Evolutionary conservation across 2,888 invertebrate species (phyloP).

Genomic region (Rugalucina vietnamica): DNA sequence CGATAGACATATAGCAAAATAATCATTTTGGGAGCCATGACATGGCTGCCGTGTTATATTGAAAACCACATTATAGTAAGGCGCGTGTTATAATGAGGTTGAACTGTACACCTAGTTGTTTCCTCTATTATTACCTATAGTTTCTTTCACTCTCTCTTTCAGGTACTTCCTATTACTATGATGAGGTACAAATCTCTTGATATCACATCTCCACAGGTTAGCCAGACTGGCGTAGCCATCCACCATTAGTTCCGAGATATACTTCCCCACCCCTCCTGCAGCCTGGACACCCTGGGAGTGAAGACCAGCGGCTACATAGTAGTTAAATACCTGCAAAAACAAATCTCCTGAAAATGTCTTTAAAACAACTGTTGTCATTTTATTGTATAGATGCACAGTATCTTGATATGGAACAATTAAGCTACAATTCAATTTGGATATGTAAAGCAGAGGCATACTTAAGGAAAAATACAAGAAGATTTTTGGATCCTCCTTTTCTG

Average conservation of each 20-base stretch:
- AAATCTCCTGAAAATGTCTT: too few species aligned
- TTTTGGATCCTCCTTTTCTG: too few species aligned
- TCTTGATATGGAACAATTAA: too few species aligned
- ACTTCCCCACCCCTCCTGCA: conserved; percentile 96
- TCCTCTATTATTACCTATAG: conserved; percentile 88
- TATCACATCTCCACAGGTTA: conserved; percentile 95
- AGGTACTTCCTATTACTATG: conserved; percentile 98
- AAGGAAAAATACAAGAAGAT: too few species aligned
- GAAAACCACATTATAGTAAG: too few species aligned
- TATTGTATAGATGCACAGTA: too few species aligned
- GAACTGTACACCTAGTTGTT: neutral
- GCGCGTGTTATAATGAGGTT: too few species aligned
- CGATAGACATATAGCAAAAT: too few species aligned
- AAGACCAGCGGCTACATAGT: conserved; percentile 97
- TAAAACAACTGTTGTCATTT: too few species aligned
- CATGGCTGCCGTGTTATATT: neutral
- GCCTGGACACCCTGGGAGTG: conserved; percentile 98
- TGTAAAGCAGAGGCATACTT: too few species aligned
- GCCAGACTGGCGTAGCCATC: conserved; percentile 90
- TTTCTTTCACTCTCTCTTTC: conserved; percentile 95
- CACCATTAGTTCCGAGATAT: conserved; percentile 94
- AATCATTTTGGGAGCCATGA: neutral
- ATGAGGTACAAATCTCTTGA: conserved; percentile 89
- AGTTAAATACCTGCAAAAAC: conserved; percentile 90
- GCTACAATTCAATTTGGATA: too few species aligned